Percentiles rank a stretch among this genome's conserved stretches.
phyloP scores from a whole-genome alignment of 2,797 vertebrate genomes.

The Acanthurus leucopareius region DNA sequence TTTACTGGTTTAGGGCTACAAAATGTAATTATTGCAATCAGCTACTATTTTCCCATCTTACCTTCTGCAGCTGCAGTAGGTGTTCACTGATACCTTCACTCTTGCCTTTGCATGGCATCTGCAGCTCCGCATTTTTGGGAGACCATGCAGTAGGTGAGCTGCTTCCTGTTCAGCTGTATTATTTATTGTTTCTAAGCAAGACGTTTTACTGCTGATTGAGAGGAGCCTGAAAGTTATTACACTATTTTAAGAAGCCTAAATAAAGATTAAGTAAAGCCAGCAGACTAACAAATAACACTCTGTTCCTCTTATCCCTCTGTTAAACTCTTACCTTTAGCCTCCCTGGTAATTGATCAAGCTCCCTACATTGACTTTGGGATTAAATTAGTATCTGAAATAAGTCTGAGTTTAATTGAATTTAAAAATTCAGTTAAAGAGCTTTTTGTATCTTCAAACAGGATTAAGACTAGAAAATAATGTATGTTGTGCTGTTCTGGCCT shows the following conservation, averaged over 20 bases:
- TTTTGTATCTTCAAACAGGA: background rate
- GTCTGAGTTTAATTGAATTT: background rate
- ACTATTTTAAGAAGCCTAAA: slow-evolving; percentile 10
- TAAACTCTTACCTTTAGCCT: background rate
- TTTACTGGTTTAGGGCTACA: too few relatives aligned
- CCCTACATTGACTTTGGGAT: too few relatives aligned
- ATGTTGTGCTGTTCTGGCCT: background rate
- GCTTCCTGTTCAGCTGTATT: background rate
- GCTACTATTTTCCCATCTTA: too few relatives aligned
- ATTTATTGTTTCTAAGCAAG: background rate
- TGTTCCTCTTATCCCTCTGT: background rate
- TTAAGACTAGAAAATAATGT: background rate
- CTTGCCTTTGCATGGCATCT: too few relatives aligned
- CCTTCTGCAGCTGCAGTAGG: too few relatives aligned
- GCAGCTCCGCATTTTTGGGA: background rate
- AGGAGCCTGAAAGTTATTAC: background rate
- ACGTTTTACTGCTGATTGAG: background rate
- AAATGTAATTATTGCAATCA: background rate
- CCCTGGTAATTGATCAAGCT: background rate
- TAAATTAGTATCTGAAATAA: too few relatives aligned
- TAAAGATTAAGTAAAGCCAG: background rate
- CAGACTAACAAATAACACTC: background rate
- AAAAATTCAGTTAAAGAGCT: background rate
- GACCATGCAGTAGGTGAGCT: background rate
- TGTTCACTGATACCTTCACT: background rate